Base-by-base conservation (phyloP, 2,797 vertebrate species). In the Pelochelys cantorii region DNA sequence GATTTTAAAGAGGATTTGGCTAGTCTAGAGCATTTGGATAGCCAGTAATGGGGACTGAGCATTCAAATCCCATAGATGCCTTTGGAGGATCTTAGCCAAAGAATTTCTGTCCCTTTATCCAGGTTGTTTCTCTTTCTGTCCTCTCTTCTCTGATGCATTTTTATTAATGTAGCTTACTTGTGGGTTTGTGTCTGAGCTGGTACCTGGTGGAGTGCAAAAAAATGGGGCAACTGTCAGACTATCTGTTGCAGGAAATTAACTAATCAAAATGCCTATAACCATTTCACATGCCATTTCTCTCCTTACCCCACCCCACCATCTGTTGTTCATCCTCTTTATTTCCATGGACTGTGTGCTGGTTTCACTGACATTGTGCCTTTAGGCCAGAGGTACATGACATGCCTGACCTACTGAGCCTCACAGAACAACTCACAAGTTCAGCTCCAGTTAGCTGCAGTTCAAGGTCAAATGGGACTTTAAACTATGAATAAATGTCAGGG, bases 401-500 rank as follows among this genome's bases (percentile, higher is more conserved):
- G 93, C 89, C 81, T 56, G 91, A 34, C 4, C 86, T 81, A 2
- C 18, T 0, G 29, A 88, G 94, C 86, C 89, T 84, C 83, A 0
- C 53, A 9, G 81, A 37, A 88, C 79, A 23, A 74, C 86, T 93
- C 91, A 59, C 87, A 52, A 68, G 86, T 88, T 87, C 88, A 25
- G 94, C 93, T 86, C 89, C 93, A 85, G 29, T 95, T 74, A 95
- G 88, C 94, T 86, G 83, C 82, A 84, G 92, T 90, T 95, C 96
- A 97, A 97, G 96, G 97, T 97, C 96, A 97, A 95, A 92, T 1
- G 68, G 92, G 93, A 96, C 94, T 97, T 96, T 59, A 55, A 92
- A 97, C 96, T 93, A 87, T 94, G 92, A 97, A 92, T 92, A 93
- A 94, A 92, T 91, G 95, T 97, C 96, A 94, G 86, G 78, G 83